Base-by-base conservation (phyloP, 2,888 invertebrate species). In the Catocala nupta region DNA sequence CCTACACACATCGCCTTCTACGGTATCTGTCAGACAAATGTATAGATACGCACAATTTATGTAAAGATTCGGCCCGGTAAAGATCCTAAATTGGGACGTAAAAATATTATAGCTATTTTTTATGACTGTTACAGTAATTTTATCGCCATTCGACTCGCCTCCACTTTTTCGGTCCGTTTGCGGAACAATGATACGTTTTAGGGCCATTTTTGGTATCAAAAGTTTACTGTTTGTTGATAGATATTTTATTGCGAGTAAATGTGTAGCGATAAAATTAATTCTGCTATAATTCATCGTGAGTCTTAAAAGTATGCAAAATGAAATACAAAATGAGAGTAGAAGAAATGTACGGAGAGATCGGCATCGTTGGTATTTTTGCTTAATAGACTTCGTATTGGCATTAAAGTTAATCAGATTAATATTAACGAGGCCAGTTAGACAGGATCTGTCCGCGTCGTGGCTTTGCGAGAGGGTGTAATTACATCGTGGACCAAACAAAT, bases 371-470 rank as follows among this genome's bases (percentile, higher is more conserved):
- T 55, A 65, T 66, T 74, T 76, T 71, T 71, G 62, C 62, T 67
- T 75, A 75, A 75, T 71, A 68, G 68, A 69, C 63, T 78, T 50
- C 62, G 65, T 78, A 84, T 87, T 83, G 81, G 81, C 81, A 85
- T 85, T 86, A 86, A 83, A 86, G 84, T 84, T 90, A 87, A 90
- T 91, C 89, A 86, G 89, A 90, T 90, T 89, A 88, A 88, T 89
- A 88, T 85, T 81, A 85, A 83, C 80, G 77, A 81, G 84, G 89
- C 90, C 84, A 81, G 90, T 89, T 78, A 68, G 81, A 88, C 90
- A 68, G 78, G 86, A 83, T 82, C 77, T 75, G 80, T 78, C 70
- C 63, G 68, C 69, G 63, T 61, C 79, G 81, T 77, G 78, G 81
- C 81, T 81, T 77, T 81, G 81, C 78, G 82, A 82, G 86, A 72